Evolutionary conservation across 2,888 invertebrate genomes (phyloP), one percentile per base, ranked within the genome.

Genomic region (Athalia circularis): DNA sequence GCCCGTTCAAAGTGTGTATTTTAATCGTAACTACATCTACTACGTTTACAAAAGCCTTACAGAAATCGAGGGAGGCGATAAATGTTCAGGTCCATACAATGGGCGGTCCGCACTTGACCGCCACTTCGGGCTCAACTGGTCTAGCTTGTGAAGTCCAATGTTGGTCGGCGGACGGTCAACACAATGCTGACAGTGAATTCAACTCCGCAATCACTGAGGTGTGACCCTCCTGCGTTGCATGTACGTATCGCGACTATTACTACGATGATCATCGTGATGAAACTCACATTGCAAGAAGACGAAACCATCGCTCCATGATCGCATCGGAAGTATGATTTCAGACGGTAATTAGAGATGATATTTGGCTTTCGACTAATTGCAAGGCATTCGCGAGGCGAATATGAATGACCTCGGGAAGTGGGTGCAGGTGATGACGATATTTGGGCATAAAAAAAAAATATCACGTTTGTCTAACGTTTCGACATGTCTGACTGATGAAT

Each of bases 101-200:
- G 78, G 78, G 47, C 68, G 61, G 59, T 61, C 48, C 45, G 78
- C 78, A 78, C 78, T 78, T 74, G 78, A 70, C 78, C 74, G 78
- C 70, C 29, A 74, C 62, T 78, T 48, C 50, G 48, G 54, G 13
- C 68, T 64, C 64, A 54, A 70, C 64, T 54, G 77, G 57, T 54
- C 65, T 65, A 57, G 59, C 64, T 76, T 62, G 48, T 65, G 15
- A 50, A 52, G 76, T 52, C 72, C 57, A 59, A 59, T 13, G 47
- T 59, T 59, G 72, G 29, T 29, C 29, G 29, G 0, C 2, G 29
- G 72, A 72, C 47, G 59, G 72, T 72, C 72, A 72, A 72, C 72
- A 72, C 72, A 72, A 72, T 72, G 59, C 72, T 72, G 72, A 72
- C 72, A 59, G 59, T 59, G 13, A 13, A 43, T 68, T 45, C 8